phyloP scores from a whole-genome alignment of 2,113 vertebrate species.

The Tragelaphus buxtoni region DNA sequence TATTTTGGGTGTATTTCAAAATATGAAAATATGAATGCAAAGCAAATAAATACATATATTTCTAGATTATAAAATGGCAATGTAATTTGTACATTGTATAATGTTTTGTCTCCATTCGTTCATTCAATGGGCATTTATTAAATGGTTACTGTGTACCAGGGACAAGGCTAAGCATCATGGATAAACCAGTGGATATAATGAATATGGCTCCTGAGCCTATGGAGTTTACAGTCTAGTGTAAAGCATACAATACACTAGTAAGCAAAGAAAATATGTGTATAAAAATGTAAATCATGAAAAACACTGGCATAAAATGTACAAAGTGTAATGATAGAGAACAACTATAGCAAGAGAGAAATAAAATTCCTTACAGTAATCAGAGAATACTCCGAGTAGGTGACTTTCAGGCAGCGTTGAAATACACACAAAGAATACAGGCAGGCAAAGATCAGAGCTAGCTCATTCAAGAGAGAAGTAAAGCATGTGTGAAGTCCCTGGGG shows the following conservation, averaged over 20 bases:
- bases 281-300: not conserved
- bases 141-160: not conserved
- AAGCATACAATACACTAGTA: not conserved
- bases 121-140: not conserved
- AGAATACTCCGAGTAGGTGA: conserved; percentile 7
- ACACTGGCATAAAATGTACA: not conserved
- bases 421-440: not conserved
- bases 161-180: not conserved
- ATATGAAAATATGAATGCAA: conserved; percentile 15
- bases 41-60: conserved; percentile 3
- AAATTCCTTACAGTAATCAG: not conserved
- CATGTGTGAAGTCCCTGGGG: not conserved
- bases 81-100: not conserved
- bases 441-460: not conserved
- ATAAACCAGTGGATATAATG: conserved; percentile 24
- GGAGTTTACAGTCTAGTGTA: not conserved
- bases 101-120: not conserved
- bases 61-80: not conserved
- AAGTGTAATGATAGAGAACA: not conserved
- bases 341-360: not conserved
- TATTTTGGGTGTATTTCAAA: not conserved
- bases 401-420: not conserved
- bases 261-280: not conserved
- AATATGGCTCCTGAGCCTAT: not conserved
- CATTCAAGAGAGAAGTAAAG: not conserved